Base-by-base conservation (phyloP, 2,888 invertebrate genomes). In the Eurytoma californica region DNA sequence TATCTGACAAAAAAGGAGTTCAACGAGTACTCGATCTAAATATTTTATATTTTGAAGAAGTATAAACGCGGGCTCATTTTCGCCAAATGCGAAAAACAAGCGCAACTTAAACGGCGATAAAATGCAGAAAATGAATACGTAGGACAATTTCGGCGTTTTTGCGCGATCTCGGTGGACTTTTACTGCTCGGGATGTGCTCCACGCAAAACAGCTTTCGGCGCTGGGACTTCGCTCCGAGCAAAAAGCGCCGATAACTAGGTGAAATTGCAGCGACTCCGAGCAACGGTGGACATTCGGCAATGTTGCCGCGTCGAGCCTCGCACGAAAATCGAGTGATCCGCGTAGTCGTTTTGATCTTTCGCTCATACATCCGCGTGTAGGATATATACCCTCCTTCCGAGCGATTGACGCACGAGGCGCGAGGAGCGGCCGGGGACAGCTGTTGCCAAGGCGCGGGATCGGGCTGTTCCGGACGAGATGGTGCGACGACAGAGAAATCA, bases 401-500 rank as follows among this genome's bases (percentile, higher is more conserved):
- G 65, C 80, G 78, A 81, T 81, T 81, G 78, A 69, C 72, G 61
- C 58, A 61, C 49, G 70, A 74, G 57, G 60, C 61, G 18, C n/a
- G 16, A 39, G 24, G 12, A 30, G 28, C 13, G 57, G 47, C 30
- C n/a, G 47, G 18, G 39, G 18, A 69, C 80, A 72, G 80, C 63
- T 80, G 80, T 80, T 80, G 63, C 76, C 72, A 86, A 83, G 81
- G 82, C 84, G 82, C 81, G 83, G 80, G 83, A 80, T 74, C 79
- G 53, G 72, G 72, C 67, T 82, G 84, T 84, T 84, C 83, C 84
- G 82, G 84, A 81, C 83, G 83, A 83, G 83, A 81, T 83, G 83
- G 83, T 82, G 74, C 49, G 82, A 77, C 80, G 83, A 84, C 83
- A 83, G 84, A 84, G 84, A 84, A 84, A 84, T 83, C 83, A 80